Evolutionary conservation across 1,140 invertebrate genomes (phyloP).

Genomic region (Drosophila lacteicornis): DNA sequence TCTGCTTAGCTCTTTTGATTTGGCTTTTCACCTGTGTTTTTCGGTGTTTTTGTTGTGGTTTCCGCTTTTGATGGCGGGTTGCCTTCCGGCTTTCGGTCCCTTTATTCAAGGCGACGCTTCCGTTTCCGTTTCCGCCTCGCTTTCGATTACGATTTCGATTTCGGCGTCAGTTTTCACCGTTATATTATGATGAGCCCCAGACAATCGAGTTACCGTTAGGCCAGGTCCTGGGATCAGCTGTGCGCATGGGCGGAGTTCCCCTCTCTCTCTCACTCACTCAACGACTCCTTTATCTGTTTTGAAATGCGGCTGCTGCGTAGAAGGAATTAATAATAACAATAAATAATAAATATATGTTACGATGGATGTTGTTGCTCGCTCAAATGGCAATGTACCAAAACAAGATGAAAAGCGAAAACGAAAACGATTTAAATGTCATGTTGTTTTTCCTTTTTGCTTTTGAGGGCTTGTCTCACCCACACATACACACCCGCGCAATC

Average conservation of each 20-base stretch:
- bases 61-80: constrained; percentile 9
- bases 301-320: constrained; percentile 42
- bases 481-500: neutral
- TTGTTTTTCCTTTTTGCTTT: constrained; percentile 23
- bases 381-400: constrained; percentile 77
- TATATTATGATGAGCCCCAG: neutral
- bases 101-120: constrained; percentile 9
- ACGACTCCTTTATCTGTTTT: neutral
- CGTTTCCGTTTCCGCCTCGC: constrained; percentile 9
- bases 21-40: neutral
- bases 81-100: constrained; percentile 1
- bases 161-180: neutral
- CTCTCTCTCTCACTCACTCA: neutral
- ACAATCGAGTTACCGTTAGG: constrained; percentile 29
- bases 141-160: constrained; percentile 20
- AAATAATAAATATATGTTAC: constrained; percentile 38
- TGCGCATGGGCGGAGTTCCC: constrained; percentile 42
- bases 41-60: neutral
- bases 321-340: constrained; percentile 60
- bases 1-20: constrained; percentile 1
- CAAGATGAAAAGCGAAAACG: constrained; percentile 30
- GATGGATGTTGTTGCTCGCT: constrained; percentile 4
- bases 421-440: constrained; percentile 36
- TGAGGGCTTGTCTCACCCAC: constrained; percentile 49
- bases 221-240: constrained; percentile 41